These are phyloP conservation scores for Musca domestica DNA, from an alignment of 1,140 invertebrate species.

Conservation along the genomic window DNA sequence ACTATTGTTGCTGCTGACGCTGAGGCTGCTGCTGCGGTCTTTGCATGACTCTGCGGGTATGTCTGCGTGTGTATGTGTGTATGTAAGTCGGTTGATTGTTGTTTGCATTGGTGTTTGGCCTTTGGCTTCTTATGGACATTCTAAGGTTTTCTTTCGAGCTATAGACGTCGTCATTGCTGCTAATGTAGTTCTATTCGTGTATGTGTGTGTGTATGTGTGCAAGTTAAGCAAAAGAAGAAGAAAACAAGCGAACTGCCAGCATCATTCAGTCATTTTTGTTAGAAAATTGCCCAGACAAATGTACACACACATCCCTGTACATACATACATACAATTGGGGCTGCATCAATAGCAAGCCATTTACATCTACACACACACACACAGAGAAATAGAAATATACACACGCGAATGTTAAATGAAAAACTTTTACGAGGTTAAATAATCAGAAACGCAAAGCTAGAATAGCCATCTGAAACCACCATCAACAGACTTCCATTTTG, in stretches of 20 bases:
- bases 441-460: not conserved
- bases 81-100: not conserved
- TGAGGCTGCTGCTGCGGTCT: not conserved
- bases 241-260: too few relatives aligned
- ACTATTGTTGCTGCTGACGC: conserved; percentile 2
- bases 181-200: not conserved
- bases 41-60: not conserved
- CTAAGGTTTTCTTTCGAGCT: conserved; percentile 3
- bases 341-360: too few relatives aligned
- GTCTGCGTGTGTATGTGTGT: not conserved
- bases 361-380: not conserved
- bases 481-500: too few relatives aligned
- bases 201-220: too few relatives aligned
- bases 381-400: not conserved
- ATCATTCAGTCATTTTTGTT: too few relatives aligned
- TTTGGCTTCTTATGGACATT: conserved; percentile 17
- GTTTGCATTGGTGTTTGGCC: conserved; percentile 13
- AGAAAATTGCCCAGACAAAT: not conserved
- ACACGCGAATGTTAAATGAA: conserved; percentile 18
- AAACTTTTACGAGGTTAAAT: conserved; percentile 17
- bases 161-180: not conserved
- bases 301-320: not conserved
- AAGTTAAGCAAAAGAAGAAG: too few relatives aligned
- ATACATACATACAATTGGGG: not conserved
- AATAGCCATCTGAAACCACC: too few relatives aligned